A percentile compares a stretch with the other conserved stretches of the same genome.
Conservation (phyloP, 2,797 vertebrate genomes). For the Tarsius wallacei region DNA sequence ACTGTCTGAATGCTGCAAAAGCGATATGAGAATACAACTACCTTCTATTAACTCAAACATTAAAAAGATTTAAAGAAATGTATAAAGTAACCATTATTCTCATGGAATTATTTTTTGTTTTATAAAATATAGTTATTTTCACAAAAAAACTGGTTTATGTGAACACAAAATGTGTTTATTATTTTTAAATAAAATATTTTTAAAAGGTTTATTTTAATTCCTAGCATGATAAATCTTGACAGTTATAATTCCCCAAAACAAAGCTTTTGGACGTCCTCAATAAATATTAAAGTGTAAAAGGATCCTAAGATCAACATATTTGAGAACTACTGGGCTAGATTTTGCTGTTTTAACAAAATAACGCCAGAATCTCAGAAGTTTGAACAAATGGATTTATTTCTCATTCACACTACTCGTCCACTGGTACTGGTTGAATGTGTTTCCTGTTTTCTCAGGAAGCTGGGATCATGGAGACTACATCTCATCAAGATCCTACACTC, state of each 20-base stretch:
- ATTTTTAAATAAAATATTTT: slow-evolving; percentile 25
- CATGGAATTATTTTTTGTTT: background rate
- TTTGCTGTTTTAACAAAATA: background rate
- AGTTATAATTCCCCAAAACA: background rate
- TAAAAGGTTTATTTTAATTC: background rate
- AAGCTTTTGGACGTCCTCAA: background rate
- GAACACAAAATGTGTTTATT: background rate
- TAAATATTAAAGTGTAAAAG: background rate
- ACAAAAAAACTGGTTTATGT: background rate
- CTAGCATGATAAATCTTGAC: background rate
- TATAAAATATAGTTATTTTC: background rate
- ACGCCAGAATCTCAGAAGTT: background rate
- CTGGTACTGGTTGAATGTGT: background rate
- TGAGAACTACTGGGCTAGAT: background rate
- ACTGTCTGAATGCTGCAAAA: background rate
- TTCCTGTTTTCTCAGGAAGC: background rate
- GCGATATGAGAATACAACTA: background rate
- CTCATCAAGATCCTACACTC: background rate
- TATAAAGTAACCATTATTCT: background rate
- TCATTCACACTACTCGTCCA: background rate
- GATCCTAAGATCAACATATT: background rate
- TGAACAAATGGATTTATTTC: background rate
- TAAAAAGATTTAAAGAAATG: background rate
- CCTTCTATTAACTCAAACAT: background rate
- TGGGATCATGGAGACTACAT: background rate